Evolutionary conservation across 1,140 invertebrate species (phyloP), one percentile per base, ranked within the genome.

Genomic region (Physella acuta): DNA sequence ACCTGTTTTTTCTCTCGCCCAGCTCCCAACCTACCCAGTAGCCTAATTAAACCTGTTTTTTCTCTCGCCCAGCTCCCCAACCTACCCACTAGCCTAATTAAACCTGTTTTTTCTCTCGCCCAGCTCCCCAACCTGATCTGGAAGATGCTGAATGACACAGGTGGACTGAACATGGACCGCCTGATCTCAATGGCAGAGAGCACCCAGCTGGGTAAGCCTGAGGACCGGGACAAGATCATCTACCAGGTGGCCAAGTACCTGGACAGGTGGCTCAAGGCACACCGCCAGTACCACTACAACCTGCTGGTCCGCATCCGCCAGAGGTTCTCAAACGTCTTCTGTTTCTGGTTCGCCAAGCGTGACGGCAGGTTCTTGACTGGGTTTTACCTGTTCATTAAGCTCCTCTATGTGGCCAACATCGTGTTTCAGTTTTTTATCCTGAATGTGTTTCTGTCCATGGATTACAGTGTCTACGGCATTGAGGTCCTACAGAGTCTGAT

Each of bases 331-430:
- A 65, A 61, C 17, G 44, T 71, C n/a, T 71, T 68, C 66, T 74
- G 69, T 33, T 75, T 71, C 65, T 70, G 63, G 62, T 44, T 75
- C 44, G 86, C 85, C 14, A 82, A 81, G 44, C 76, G 84, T 14
- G 79, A 84, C 71, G 86, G 87, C 11, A 84, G 84, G 60, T 88
- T 83, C 70, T 79, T 88, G 11, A 83, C 83, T 8, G 81, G 78
- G 28, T 73, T 87, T 28, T 87, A 86, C 69, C 75, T 88, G 44
- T 71, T 76, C 28, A 71, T 77, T 5, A 75, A 80, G 44, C 34
- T 80, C 26, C 66, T 83, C 11, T 80, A 81, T 63, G 26, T 79
- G 24, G n/a, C 69, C 0, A 80, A 83, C 69, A 63, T 74, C 11
- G 52, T 79, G 20, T 70, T 67, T 0, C 79, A 81, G 67, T 77